Percentiles rank a stretch among this genome's conserved stretches.
Conservation (phyloP, 37 sponge, comb jelly and placozoan species). For the Eunapius fragilis region DNA sequence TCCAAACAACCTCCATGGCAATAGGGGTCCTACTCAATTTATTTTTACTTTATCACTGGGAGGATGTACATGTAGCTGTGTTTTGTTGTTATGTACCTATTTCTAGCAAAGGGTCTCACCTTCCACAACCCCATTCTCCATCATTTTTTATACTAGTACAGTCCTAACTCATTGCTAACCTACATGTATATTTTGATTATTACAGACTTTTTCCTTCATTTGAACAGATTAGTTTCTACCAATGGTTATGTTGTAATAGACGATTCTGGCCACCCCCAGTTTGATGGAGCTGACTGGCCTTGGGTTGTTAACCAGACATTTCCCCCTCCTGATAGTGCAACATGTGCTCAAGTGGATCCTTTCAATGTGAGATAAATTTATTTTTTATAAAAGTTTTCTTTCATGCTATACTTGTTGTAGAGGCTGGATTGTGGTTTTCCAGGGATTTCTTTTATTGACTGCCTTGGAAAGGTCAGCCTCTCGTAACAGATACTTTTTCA, state of each 20-base stretch:
- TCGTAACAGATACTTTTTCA: background rate
- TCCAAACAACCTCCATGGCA: no score
- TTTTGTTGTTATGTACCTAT: no score
- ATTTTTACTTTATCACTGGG: no score
- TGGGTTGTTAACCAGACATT: constrained; percentile 51
- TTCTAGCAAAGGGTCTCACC: no score
- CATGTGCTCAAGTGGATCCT: constrained; percentile 18
- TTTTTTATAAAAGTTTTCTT: background rate
- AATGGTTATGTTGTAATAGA: constrained; percentile 76
- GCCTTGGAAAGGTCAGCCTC: constrained; percentile 33
- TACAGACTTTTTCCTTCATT: background rate
- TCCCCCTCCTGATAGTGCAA: constrained; percentile 6
- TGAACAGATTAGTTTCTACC: constrained; percentile 48
- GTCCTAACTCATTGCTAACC: background rate
- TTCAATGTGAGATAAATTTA: background rate
- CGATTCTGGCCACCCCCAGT: constrained; percentile 65
- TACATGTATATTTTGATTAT: background rate
- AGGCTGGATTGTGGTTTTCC: constrained; percentile 54
- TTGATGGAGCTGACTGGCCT: constrained; percentile 62
- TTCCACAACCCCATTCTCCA: no score
- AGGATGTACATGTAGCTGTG: no score
- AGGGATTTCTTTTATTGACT: constrained; percentile 48
- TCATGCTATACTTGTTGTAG: background rate
- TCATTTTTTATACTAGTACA: no score
- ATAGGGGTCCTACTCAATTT: no score